Base-by-base conservation (phyloP, 2,888 invertebrate species). In the Eucera pruinosa region DNA sequence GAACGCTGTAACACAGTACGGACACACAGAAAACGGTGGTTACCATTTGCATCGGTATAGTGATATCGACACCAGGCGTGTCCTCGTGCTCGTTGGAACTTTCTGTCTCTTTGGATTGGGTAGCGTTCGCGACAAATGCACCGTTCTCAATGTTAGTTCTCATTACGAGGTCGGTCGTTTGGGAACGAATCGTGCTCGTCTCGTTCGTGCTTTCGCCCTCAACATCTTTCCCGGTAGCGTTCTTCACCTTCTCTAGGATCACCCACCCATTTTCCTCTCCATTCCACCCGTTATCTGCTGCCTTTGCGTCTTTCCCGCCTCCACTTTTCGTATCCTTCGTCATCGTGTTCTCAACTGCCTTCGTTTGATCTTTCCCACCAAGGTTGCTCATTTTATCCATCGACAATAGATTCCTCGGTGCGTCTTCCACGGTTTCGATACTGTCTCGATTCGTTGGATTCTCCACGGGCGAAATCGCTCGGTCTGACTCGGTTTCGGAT, bases 11-110 rank as follows among this genome's bases (percentile, higher is more conserved):
- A 92, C 90, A 92, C 88, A 92, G 88, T 88, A 92, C 91, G 87
- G 91, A 91, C 87, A 92, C 90, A 91, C 92, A 92, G 88, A 92
- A 89, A 86, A 91, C 91, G 89, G 92, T 92, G 87, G 92, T 92
- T 91, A 92, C 91, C 92, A 92, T 92, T 90, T 91, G 87, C 89
- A 92, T 89, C 80, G 91, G 91, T 89, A 90, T 86, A 90, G 88
- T 89, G 88, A 88, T 86, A 86, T 88, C 86, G 78, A 84, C 86
- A 80, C 85, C 85, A 62, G 80, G 73, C 83, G 83, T 77, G 81
- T 87, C 88, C 77, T 87, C 84, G 80, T 81, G 78, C 62, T 81
- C 81, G 81, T 57, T 69, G 66, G 78, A 58, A 78, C 72, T 77
- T 68, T 84, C 81, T 72, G 61, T 87, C 84, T 86, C 85, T 84